A percentile compares a stretch with the other conserved stretches of the same genome.
These are phyloP conservation scores for Candoia aspera DNA, from an alignment of 2,113 vertebrate species.

Conservation along the genomic window DNA sequence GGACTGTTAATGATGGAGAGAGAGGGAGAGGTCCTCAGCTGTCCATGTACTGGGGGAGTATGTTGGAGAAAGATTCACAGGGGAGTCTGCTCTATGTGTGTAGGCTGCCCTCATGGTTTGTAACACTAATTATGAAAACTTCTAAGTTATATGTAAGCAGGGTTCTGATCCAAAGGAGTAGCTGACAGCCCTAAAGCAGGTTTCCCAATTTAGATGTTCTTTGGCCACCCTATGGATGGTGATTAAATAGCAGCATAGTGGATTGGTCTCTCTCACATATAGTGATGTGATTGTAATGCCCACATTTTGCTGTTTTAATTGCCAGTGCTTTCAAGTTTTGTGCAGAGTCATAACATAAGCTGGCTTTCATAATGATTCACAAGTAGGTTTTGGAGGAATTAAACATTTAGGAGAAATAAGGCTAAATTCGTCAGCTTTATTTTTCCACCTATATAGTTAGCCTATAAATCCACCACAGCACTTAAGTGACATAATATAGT, in stretches of 20 bases:
- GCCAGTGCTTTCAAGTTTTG: not conserved
- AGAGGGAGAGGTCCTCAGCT: not conserved
- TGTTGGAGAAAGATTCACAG: not conserved
- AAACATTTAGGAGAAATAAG: constrained; percentile 14
- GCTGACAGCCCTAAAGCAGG: not conserved
- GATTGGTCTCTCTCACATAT: not conserved
- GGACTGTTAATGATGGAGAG: not conserved
- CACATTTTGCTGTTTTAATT: not conserved
- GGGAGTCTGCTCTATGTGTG: not conserved
- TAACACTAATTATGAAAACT: not conserved
- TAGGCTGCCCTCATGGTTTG: not conserved
- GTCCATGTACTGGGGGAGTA: not conserved
- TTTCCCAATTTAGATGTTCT: not conserved
- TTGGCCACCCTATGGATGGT: not conserved
- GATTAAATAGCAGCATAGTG: not conserved
- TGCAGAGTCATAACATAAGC: not conserved
- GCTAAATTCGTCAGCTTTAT: not conserved
- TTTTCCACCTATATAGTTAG: constrained; percentile 14
- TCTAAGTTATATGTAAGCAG: not conserved
- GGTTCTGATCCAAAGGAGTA: not conserved
- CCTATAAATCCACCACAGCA: constrained; percentile 25
- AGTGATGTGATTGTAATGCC: not conserved
- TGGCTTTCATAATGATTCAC: not conserved
- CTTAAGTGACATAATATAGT: constrained; percentile 9
- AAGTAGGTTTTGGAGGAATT: not conserved